Percentiles rank a stretch among this genome's conserved stretches.
phyloP scores from a whole-genome alignment of 2,888 invertebrate species.

The Epirrhoe tristata region DNA sequence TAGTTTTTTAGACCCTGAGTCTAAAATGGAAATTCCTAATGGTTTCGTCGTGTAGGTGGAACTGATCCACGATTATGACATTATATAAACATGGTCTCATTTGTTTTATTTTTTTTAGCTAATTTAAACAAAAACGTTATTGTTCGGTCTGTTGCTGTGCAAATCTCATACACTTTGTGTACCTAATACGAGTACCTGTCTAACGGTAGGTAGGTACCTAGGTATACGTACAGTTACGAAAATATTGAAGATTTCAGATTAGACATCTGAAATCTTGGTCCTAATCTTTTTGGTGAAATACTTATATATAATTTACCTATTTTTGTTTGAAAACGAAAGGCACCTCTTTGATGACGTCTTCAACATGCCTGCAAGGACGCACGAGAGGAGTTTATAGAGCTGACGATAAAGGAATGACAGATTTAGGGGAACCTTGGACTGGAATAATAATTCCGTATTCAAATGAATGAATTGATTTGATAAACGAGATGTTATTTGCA shows the following conservation, averaged over 20 bases:
- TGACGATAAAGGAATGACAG: slow-evolving; percentile 15
- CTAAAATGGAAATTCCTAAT: slow-evolving; percentile 19
- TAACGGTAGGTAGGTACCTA: too few relatives aligned
- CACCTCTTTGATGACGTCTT: slow-evolving; percentile 6
- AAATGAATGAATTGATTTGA: slow-evolving; percentile 13
- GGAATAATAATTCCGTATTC: slow-evolving; percentile 12
- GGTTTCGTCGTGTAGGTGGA: slow-evolving; percentile 20
- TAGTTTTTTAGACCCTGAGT: slow-evolving; percentile 24
- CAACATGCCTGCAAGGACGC: slow-evolving; percentile 12
- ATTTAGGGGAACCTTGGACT: slow-evolving; percentile 14
- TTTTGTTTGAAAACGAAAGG: not conserved
- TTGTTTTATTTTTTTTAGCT: slow-evolving; percentile 22
- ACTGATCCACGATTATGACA: slow-evolving; percentile 30
- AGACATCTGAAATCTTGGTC: too few relatives aligned
- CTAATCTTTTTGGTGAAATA: too few relatives aligned
- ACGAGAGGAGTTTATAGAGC: slow-evolving; percentile 4
- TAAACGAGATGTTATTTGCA: not conserved
- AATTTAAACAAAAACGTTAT: slow-evolving; percentile 1
- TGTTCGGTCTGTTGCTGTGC: not conserved
- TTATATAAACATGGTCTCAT: slow-evolving; percentile 19
- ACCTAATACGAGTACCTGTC: too few relatives aligned
- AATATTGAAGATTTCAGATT: not conserved
- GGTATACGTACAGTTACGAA: not conserved
- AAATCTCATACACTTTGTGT: not conserved
- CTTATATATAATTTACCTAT: too few relatives aligned